Evolutionary conservation across 2,113 vertebrate species (phyloP).

Genomic region (Daphoenositta chrysoptera): DNA sequence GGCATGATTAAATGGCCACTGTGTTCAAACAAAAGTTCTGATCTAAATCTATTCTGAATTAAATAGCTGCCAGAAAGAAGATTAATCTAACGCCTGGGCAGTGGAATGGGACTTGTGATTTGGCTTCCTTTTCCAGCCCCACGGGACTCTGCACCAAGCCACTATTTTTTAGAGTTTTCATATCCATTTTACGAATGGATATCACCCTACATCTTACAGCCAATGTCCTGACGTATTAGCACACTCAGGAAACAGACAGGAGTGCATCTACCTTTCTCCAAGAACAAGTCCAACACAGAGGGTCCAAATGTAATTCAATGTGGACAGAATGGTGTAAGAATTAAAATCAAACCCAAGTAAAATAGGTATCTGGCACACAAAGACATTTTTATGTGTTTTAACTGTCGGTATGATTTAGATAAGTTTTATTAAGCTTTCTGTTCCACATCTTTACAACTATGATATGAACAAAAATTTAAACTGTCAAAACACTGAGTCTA

Average conservation of each 20-base stretch:
- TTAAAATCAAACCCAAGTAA: background rate
- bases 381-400: background rate
- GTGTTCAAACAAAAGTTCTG: slow-evolving; percentile 88
- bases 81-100: slow-evolving; percentile 37
- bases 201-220: background rate
- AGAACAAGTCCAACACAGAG: background rate
- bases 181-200: background rate
- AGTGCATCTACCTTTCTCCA: background rate
- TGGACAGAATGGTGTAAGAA: background rate
- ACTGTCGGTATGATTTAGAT: background rate
- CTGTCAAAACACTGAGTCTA: background rate
- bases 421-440: background rate
- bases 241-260: background rate
- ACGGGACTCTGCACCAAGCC: background rate
- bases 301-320: background rate
- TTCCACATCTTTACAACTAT: background rate
- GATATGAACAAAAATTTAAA: background rate
- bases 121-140: background rate
- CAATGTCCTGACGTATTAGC: background rate
- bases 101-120: slow-evolving; percentile 23
- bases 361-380: background rate
- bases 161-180: background rate
- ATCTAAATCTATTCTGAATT: slow-evolving; percentile 77
- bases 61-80: slow-evolving; percentile 55
- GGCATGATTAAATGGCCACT: slow-evolving; percentile 89